These are phyloP conservation scores for Argyrosomus japonicus DNA, from an alignment of 2,113 vertebrate species.

Conservation along the genomic window DNA sequence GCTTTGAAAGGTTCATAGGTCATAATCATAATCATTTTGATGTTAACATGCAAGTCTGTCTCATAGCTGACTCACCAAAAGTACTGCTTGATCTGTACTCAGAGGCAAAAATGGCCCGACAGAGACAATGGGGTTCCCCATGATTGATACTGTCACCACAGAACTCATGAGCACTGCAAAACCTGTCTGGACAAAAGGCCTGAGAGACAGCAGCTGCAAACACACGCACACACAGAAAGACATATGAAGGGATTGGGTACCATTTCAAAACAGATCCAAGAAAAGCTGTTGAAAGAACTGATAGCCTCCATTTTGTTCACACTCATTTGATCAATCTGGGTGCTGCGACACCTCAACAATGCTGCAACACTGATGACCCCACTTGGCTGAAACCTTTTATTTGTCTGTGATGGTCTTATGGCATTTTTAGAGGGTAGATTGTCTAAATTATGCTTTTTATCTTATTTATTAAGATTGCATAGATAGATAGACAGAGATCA, in stretches of 20 bases:
- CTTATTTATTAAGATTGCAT: no score
- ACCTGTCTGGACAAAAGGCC: conserved; percentile 27
- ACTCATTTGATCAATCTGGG: no score
- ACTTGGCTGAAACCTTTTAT: background rate
- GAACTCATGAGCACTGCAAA: conserved; percentile 49
- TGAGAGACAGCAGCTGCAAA: conserved; percentile 15
- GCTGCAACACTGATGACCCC: no score
- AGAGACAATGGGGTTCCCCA: conserved; percentile 6
- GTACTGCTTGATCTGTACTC: background rate
- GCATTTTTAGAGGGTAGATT: background rate
- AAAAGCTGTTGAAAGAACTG: background rate
- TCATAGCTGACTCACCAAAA: conserved; percentile 21
- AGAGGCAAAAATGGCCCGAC: conserved; percentile 44
- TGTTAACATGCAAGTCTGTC: background rate
- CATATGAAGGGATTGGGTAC: background rate
- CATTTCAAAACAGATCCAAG: background rate
- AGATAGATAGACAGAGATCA: no score
- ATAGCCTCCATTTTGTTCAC: background rate
- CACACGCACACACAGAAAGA: background rate
- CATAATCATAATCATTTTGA: background rate
- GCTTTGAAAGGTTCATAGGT: background rate
- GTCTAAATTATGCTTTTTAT: no score
- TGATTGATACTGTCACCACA: background rate
- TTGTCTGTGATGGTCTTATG: background rate
- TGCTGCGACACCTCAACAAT: no score